These are phyloP conservation scores for Sussaba pulchella DNA, from an alignment of 2,888 invertebrate genomes.

Conservation along the genomic window DNA sequence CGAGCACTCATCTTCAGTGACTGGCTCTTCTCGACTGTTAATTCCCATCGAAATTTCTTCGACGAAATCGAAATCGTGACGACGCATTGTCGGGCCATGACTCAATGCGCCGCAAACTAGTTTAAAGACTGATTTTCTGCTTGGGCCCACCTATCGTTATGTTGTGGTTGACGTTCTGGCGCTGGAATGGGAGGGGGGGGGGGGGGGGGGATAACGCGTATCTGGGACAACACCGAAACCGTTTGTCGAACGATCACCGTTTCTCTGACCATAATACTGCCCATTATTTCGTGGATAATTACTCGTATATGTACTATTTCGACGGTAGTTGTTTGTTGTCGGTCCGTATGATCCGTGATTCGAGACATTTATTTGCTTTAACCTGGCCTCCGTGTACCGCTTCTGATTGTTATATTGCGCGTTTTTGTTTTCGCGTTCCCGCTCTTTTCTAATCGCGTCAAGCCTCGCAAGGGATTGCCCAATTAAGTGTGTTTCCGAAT, in stretches of 20 bases:
- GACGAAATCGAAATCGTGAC: conserved; percentile 30
- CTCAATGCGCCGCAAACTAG: conserved; percentile 32
- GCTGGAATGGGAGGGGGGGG: neutral
- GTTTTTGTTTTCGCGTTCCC: conserved; percentile 1
- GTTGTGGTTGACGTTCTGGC: neutral
- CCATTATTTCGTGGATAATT: neutral
- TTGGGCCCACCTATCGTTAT: neutral
- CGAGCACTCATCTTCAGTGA: neutral
- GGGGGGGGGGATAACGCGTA: conserved; percentile 34
- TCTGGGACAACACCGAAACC: conserved; percentile 22
- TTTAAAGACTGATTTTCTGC: conserved; percentile 38
- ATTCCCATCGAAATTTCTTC: conserved; percentile 43
- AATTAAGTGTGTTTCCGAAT: conserved; percentile 2
- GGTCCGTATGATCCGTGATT: neutral
- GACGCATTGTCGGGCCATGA: conserved; percentile 45
- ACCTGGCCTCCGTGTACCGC: neutral
- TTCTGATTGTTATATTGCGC: neutral
- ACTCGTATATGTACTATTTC: neutral
- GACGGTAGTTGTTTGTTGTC: neutral
- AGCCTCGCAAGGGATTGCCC: conserved; percentile 10
- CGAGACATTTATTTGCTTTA: neutral
- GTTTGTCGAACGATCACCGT: neutral
- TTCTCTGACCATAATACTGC: neutral
- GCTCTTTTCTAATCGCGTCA: conserved; percentile 14
- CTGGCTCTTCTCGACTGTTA: conserved; percentile 3